Base-by-base conservation (phyloP, 2,113 vertebrate species). In the Coryphaenoides rupestris region DNA sequence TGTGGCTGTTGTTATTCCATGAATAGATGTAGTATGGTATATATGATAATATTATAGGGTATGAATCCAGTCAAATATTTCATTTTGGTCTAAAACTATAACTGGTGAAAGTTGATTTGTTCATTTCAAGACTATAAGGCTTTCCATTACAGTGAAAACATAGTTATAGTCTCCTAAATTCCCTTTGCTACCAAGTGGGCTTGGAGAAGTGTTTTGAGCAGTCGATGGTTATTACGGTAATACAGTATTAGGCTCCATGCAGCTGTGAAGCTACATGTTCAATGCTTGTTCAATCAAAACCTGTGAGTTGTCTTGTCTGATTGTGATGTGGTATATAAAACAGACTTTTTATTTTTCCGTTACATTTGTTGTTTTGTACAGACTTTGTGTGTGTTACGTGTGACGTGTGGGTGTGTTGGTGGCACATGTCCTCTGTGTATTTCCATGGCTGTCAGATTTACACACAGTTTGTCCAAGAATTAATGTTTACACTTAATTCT, bases 251-350 rank as follows among this genome's bases (percentile, higher is more conserved):
- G 78, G 83, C 78, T 79, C 73, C 73, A 84, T 77, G 79, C 74
- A 72, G 63, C 78, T 75, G 80, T 86, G 64, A 84, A 81, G 70
- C 77, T 75, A 70, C 40, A 70, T 86, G 72, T 72, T 62, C 58
- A 74, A 86, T 77, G 84, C 71, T 79, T 46, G 65, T 86, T 75
- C 68, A 81, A 82, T 82, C 63, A 50, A 74, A 82, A 82, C 70
- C 68, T 77, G 87, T 89, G 82, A 83, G 68, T 84, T 17, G 83
- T 84, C 77, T 83, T 61, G 83, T 89, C 78, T 66, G 80, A 78
- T 74, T 67, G 84, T 86, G 78, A 50, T 81, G 60, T 75, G 60
- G 47, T 83, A 80, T 63, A 40, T 40, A 40, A 40, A 26, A 40
- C 33, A 1, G 33, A 40, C 62, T 61, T 55, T 40, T 73, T 75